Evolutionary conservation across 2,888 invertebrate genomes (phyloP).

Genomic region (Campoplex nolae): DNA sequence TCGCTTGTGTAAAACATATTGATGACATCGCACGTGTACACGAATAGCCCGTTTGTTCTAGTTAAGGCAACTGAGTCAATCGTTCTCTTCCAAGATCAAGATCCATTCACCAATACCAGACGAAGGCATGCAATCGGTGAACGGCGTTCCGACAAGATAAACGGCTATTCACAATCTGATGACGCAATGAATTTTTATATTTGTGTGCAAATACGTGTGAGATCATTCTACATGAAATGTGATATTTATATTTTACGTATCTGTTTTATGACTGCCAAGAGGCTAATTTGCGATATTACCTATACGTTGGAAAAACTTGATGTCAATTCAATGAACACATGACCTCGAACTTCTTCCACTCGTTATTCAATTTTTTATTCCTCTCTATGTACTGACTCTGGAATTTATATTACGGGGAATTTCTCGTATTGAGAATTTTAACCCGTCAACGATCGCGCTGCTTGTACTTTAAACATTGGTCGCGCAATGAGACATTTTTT

Average conservation of each 20-base stretch:
- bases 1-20: constrained; percentile 32
- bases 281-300: not conserved
- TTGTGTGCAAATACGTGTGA: not conserved
- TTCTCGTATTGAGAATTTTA: too few relatives aligned
- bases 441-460: too few relatives aligned
- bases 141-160: not conserved
- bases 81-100: constrained; percentile 59
- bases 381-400: not conserved
- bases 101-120: constrained; percentile 36
- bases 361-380: not conserved
- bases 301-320: not conserved
- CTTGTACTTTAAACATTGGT: too few relatives aligned
- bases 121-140: not conserved
- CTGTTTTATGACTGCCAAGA: not conserved
- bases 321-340: not conserved
- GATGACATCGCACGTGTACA: constrained; percentile 24
- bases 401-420: too few relatives aligned
- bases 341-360: not conserved
- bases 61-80: constrained; percentile 58
- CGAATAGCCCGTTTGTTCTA: constrained; percentile 42
- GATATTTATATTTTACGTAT: not conserved
- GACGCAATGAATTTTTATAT: constrained; percentile 41
- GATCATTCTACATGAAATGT: not conserved
- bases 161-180: constrained; percentile 42
- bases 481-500: too few relatives aligned